Conservation (phyloP, 2,113 vertebrate species). For the Nycticryphes semicollaris region DNA sequence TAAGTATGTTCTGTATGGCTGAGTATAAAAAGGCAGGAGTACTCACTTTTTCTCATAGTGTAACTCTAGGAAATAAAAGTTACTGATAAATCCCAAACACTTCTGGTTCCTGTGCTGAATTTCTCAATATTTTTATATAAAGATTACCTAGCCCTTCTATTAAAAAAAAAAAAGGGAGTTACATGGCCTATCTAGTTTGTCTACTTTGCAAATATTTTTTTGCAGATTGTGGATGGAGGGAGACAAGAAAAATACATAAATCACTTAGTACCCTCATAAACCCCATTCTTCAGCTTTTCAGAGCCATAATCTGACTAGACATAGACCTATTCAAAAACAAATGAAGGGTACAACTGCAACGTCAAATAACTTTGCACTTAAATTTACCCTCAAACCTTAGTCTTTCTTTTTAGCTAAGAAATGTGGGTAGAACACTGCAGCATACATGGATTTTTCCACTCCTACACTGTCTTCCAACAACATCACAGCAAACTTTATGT, state of each 20-base stretch:
- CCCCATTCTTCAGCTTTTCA: not conserved
- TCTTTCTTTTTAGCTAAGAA: not conserved
- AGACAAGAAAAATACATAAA: not conserved
- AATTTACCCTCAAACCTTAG: not conserved
- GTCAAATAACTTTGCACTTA: not conserved
- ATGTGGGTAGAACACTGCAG: not conserved
- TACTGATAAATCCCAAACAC: not conserved
- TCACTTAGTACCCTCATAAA: fast-evolving
- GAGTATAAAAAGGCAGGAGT: not conserved
- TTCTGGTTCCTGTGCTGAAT: not conserved
- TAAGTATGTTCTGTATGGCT: not conserved
- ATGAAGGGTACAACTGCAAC: not conserved
- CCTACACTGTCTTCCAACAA: not conserved
- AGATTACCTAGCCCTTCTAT: not conserved
- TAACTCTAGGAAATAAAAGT: not conserved
- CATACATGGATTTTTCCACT: not conserved
- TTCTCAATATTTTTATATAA: not conserved
- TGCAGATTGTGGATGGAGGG: not conserved
- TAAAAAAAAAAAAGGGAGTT: not conserved
- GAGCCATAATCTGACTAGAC: not conserved
- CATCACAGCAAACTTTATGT: not conserved
- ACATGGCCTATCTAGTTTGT: not conserved
- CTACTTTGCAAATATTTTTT: not conserved
- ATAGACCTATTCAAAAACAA: not conserved
- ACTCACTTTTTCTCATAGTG: not conserved